A percentile compares a stretch with the other conserved stretches of the same genome.
Conservation (phyloP, 2,888 invertebrate species). For the Drepana falcataria region DNA sequence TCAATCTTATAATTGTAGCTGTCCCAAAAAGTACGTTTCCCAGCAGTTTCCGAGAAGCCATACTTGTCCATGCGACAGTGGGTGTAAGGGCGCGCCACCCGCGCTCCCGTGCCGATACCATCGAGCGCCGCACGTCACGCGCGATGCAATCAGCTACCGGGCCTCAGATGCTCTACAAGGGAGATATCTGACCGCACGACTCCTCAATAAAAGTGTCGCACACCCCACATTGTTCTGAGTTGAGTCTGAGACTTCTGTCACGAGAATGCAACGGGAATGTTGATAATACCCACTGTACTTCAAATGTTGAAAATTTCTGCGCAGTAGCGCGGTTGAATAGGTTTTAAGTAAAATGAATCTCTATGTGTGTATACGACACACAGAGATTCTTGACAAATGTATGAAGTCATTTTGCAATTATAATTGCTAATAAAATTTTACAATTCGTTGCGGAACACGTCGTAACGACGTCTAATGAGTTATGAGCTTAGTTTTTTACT, state of each 20-base stretch:
- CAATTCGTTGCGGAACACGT: background rate
- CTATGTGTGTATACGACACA: too few relatives aligned
- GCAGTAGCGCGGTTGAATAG: too few relatives aligned
- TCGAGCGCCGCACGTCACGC: conserved; percentile 54
- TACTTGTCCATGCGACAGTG: background rate
- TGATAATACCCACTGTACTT: background rate
- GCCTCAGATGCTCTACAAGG: conserved; percentile 40
- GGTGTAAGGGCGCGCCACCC: conserved; percentile 22
- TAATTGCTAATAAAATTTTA: background rate
- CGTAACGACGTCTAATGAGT: background rate
- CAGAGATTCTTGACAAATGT: background rate
- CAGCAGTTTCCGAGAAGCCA: background rate
- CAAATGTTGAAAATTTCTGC: background rate
- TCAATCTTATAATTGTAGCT: background rate
- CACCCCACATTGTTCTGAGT: conserved; percentile 28
- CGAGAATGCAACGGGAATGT: conserved; percentile 15
- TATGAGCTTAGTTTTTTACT: background rate
- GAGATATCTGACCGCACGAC: conserved; percentile 51
- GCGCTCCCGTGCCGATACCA: conserved; percentile 56
- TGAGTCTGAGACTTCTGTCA: conserved; percentile 14
- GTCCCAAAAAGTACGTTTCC: background rate
- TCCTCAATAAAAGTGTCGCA: conserved; percentile 62
- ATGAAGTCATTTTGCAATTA: background rate
- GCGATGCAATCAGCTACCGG: conserved; percentile 53
- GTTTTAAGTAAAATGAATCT: too few relatives aligned